Base-by-base conservation (phyloP, 1,140 invertebrate genomes). In the Drosophila prosaltans region DNA sequence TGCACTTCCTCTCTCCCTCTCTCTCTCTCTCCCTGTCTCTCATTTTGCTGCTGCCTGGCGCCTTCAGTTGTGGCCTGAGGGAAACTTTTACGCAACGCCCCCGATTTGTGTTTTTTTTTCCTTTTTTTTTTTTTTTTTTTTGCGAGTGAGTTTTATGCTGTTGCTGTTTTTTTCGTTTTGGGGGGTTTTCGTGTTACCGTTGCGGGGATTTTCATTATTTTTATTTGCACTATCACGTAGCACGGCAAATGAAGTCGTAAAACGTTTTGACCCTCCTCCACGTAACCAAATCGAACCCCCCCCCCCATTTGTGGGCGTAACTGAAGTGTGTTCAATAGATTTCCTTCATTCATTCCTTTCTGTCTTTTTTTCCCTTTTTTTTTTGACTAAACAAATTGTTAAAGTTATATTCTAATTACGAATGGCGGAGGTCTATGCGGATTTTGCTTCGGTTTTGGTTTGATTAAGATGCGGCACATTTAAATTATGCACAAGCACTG, bases 201-300 rank as follows among this genome's bases (percentile, higher is more conserved):
- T 69, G 65, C 67, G 63, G 73, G 51, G 40, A 41, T 69, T 81
- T 88, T 88, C 80, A 88, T 86, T 86, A 83, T 88, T 78, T 77
- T 75, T 78, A 65, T 77, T 86, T 77, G 76, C 80, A 86, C 81
- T 86, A 88, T 86, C 83, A 88, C 83, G 83, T 86, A 86, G 80
- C 76, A 70, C 61, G 36, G 65, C 69, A 78, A 88, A 88, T 88
- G 80, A 86, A 86, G 83, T 88, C 83, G 83, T 86, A 88, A 88
- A 86, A 83, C 57, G 75, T 76, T 68, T 68, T 51, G 21, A 55
- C 48, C 67, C 61, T 11, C 36, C 54, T 45, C 48, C 11, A 40
- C 61, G 60, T 39, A 60, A 63, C 62, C 65, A 39, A 40, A 8
- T 62, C n/a, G 9, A 59, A 21, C 41, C 8, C 30, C 36, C 21